Percentiles rank a stretch among this genome's conserved stretches.
Conservation (phyloP, 2,797 vertebrate species). For the Chelon auratus region DNA sequence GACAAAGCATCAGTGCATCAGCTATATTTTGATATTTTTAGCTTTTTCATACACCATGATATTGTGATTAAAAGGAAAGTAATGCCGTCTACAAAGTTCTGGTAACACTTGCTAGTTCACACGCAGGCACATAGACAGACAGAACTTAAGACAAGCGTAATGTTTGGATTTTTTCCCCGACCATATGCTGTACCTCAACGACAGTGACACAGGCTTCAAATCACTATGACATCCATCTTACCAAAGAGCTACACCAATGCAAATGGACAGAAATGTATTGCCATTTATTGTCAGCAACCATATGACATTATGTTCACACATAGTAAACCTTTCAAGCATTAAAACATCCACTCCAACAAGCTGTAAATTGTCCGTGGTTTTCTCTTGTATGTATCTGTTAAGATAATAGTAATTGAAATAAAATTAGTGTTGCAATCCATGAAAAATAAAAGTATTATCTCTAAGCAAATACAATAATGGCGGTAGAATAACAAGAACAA, state of each 20-base stretch:
- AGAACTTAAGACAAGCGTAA: slow-evolving; percentile 7
- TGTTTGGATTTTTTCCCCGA: slow-evolving; percentile 34
- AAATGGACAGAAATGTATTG: slow-evolving; percentile 25
- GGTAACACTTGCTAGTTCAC: slow-evolving; percentile 7
- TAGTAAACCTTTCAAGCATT: background rate
- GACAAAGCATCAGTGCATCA: background rate
- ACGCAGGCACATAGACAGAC: slow-evolving; percentile 3
- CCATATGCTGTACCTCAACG: slow-evolving; percentile 48
- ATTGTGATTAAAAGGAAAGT: background rate
- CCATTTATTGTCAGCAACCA: slow-evolving; percentile 27
- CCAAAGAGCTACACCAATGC: slow-evolving; percentile 31
- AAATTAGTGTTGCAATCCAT: background rate
- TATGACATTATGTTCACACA: slow-evolving; percentile 13
- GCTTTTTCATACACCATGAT: background rate
- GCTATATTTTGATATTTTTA: background rate
- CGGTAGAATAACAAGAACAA: slow-evolving; percentile 48
- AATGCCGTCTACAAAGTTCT: too few species aligned
- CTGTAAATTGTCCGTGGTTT: slow-evolving; percentile 5
- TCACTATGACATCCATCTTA: slow-evolving; percentile 4
- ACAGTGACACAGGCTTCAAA: slow-evolving; percentile 18
- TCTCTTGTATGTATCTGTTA: background rate
- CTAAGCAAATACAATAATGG: slow-evolving; percentile 46
- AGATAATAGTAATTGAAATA: background rate
- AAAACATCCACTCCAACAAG: background rate
- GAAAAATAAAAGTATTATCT: background rate